These are phyloP conservation scores for Drepanosiphum platanoidis DNA, from an alignment of 2,888 invertebrate genomes.

Conservation along the genomic window DNA sequence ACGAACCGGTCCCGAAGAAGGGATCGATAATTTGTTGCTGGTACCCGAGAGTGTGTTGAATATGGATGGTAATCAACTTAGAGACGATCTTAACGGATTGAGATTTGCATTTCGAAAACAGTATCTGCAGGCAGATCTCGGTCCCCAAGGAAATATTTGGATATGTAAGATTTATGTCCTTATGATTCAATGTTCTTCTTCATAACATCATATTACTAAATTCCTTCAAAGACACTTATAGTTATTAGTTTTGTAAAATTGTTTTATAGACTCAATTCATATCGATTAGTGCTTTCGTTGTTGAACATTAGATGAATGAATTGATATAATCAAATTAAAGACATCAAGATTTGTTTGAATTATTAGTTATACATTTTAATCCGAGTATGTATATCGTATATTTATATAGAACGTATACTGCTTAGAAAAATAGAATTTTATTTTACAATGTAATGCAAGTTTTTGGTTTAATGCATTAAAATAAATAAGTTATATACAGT, in stretches of 20 bases:
- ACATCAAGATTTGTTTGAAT: constrained; percentile 32
- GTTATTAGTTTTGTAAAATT: too few species aligned
- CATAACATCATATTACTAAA: not conserved
- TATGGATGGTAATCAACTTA: constrained; percentile 71
- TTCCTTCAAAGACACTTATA: not conserved
- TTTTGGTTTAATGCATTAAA: constrained; percentile 5
- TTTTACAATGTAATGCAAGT: not conserved
- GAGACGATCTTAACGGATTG: constrained; percentile 71
- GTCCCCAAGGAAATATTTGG: constrained; percentile 72
- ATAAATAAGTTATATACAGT: not conserved
- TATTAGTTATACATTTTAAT: not conserved
- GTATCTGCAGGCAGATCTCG: constrained; percentile 69
- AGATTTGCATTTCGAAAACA: constrained; percentile 70
- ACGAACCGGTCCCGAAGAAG: constrained; percentile 67
- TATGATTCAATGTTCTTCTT: not conserved
- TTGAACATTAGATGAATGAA: not conserved
- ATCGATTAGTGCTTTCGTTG: not conserved
- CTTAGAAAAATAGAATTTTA: constrained; percentile 16
- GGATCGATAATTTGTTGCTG: constrained; percentile 71
- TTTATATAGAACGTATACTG: not conserved
- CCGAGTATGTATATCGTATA: constrained; percentile 4
- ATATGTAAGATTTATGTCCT: constrained; percentile 69
- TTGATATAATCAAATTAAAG: not conserved
- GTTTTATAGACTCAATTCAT: too few species aligned
- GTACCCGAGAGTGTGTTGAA: constrained; percentile 70